Base-by-base conservation (phyloP, 2,797 vertebrate genomes). In the Catamblyrhynchus diadema region DNA sequence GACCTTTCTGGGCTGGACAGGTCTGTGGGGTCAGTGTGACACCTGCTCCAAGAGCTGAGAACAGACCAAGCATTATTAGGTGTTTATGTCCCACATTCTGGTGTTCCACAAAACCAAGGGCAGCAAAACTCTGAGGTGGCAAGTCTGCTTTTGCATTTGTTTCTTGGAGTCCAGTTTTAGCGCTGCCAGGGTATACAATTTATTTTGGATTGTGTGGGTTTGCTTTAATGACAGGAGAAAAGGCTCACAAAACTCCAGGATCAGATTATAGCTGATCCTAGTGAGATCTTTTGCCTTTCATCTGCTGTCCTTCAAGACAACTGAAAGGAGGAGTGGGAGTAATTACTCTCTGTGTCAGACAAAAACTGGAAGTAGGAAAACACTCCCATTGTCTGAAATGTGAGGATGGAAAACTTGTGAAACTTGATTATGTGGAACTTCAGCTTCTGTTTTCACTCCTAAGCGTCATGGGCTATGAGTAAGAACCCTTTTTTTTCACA, bases 341-440 rank as follows among this genome's bases (percentile, higher is more conserved):
- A 56, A 59, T 25, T n/a, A 28, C 19, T 9, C 25, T 78, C 27
- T 39, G 18, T 20, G 32, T 62, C 82, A 84, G 50, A 66, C 28
- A 64, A 94, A 91, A 96, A 37, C 25, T 81, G 59, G 69, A 94
- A 97, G 28, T 45, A 45, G 84, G 42, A 78, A 81, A 48, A 51
- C 2, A 3, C 30, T 77, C 0, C 2, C 1, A 1, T 45, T 78
- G 62, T 53, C 50, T 79, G 75, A 94, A 88, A 79, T 1, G 0
- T 37, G 69, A 84, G 47, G 37, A 91, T 45, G 59, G 72, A 90
- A 94, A 75, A 22, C 42, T 42, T 41, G 30, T 83, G 80, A 81
- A 95, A 92, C 82, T 51, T 32, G 42, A 74, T 39, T 39, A 9
- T 87, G 79, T 78, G 80, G 28, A 92, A 94, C 72, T 88, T 85